Conservation (phyloP, 1,140 invertebrate species). For the Papilio helenus region DNA sequence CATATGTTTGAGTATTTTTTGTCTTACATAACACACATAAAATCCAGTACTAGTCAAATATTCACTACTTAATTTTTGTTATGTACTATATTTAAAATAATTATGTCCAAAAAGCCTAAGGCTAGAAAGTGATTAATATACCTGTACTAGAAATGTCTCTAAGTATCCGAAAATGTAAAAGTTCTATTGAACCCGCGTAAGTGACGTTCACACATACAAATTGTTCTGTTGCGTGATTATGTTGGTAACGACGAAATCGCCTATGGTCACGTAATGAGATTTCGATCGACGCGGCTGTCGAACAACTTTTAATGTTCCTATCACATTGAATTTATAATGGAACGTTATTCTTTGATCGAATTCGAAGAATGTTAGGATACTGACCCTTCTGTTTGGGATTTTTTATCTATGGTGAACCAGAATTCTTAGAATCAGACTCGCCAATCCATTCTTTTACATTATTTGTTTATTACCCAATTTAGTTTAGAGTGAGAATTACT, state of each 20-base stretch:
- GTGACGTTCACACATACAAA: conserved; percentile 48
- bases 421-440: not conserved
- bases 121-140: conserved; percentile 28
- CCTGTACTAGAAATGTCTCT: not conserved
- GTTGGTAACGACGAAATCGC: conserved; percentile 44
- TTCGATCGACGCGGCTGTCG: conserved; percentile 43
- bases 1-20: too few species aligned
- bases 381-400: not conserved
- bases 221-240: conserved; percentile 41
- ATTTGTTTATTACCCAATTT: too few species aligned
- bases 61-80: not conserved
- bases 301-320: conserved; percentile 32
- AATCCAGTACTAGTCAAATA: not conserved
- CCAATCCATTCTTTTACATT: too few species aligned
- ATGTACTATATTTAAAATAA: not conserved
- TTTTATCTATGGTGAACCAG: too few species aligned
- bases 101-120: conserved; percentile 7
- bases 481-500: too few species aligned
- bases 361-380: not conserved
- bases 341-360: not conserved
- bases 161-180: conserved; percentile 36
- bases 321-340: conserved; percentile 26
- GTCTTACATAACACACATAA: not conserved
- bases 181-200: conserved; percentile 38
- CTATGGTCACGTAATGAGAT: conserved; percentile 50